Percentiles rank a stretch among this genome's conserved stretches.
Evolutionary conservation across 1,140 invertebrate species (phyloP).

Genomic region (Pogonognathellus flavescens): DNA sequence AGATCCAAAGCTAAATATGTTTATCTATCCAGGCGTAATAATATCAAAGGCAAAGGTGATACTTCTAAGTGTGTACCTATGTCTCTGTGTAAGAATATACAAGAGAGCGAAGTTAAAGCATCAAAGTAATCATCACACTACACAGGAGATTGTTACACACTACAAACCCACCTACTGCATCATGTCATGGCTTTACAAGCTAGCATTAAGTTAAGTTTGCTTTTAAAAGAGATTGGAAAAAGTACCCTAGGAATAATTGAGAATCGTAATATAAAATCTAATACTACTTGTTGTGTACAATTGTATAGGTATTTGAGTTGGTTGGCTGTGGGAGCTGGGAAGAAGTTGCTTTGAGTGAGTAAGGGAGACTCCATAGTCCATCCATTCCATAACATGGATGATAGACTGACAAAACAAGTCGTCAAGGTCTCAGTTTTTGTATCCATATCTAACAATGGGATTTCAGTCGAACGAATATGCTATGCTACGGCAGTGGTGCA

Average conservation of each 20-base stretch:
- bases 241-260: constrained; percentile 46
- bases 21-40: no score
- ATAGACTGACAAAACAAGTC: constrained; percentile 50
- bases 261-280: constrained; percentile 32
- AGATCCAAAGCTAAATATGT: no score
- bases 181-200: no score
- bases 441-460: constrained; percentile 44
- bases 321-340: background rate
- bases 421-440: constrained; percentile 46
- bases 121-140: no score
- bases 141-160: no score
- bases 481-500: background rate
- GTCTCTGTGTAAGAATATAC: no score
- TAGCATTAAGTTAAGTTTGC: no score
- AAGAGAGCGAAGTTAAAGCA: no score
- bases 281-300: constrained; percentile 9
- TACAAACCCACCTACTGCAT: no score
- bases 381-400: background rate
- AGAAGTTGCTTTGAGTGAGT: background rate
- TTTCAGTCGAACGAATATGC: constrained; percentile 2
- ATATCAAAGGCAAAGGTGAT: no score
- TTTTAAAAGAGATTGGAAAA: constrained; percentile 14
- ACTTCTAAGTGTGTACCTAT: no score
- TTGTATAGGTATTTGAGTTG: constrained; percentile 10
- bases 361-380: constrained; percentile 31